Base-by-base conservation (phyloP, 1,140 invertebrate species). In the Drosophila repleta region DNA sequence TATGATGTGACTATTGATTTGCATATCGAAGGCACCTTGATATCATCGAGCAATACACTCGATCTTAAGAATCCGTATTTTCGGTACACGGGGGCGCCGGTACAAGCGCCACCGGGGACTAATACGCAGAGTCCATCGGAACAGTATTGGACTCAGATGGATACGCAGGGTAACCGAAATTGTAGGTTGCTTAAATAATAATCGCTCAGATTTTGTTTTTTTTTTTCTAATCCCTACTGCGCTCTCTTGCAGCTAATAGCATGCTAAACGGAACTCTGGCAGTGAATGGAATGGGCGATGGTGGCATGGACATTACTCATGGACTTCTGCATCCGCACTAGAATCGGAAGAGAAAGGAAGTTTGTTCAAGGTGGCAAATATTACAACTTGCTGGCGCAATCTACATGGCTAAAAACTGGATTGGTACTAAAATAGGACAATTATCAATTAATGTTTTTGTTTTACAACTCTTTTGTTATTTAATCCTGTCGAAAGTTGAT, bases 51-150 rank as follows among this genome's bases (percentile, higher is more conserved):
- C 61, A 99, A 99, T 92, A 97, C 96, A 20, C 93, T 99, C 85
- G 99, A 99, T 93, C 93, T 99, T 74, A 99, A 99, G 93, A 99
- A 99, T 94, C 99, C 99, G 7, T 99, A 99, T 94, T 99, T 99
- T 93, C 94, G 96, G 92, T 97, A 97, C 82, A 97, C 97, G 4
- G 97, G 97, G 29, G 96, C 96, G 41, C 95, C 96, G 1, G 96
- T 96, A 1, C 95, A 96, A 63, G 96, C 97, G 5, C 97, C 97
- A 4, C 97, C 98, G 4, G 98, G 97, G 21, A 95, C 96, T 48
- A 97, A 96, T 82, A 96, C 95, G 66, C 95, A 96, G 45, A 98
- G 97, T 8, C 98, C 98, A 0, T 98, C 97, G 89, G 97, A 99
- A 92, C 94, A 95, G 39, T 98, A 97, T 88, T 98, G 97, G 97